These are phyloP conservation scores for Fistularia commersonii DNA, from an alignment of 2,797 vertebrate species.

Conservation along the genomic window DNA sequence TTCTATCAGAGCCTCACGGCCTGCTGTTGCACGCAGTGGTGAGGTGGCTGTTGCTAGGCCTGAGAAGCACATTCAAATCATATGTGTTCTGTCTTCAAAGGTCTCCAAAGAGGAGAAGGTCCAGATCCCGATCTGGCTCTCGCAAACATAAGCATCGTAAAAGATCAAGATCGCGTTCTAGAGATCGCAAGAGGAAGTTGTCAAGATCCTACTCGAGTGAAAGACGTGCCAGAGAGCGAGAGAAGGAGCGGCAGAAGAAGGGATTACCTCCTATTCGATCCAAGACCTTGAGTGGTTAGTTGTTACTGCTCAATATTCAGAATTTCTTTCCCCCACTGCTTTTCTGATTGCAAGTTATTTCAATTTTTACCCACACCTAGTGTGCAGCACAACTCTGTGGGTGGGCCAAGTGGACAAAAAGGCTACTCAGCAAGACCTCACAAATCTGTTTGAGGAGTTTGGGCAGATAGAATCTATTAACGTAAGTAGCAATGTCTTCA, in stretches of 20 bases:
- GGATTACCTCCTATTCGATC: conserved; percentile 93
- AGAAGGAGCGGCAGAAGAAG: conserved; percentile 96
- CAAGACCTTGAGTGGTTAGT: conserved; percentile 90
- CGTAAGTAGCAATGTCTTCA: conserved; percentile 73
- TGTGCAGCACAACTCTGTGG: conserved; percentile 98
- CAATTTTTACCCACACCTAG: conserved; percentile 58
- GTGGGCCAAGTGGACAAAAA: conserved; percentile 99
- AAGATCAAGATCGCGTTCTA: conserved; percentile 89
- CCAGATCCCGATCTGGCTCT: conserved; percentile 93
- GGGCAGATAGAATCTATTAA: conserved; percentile 99
- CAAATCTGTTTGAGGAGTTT: conserved; percentile 98
- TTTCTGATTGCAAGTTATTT: background rate
- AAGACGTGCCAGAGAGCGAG: conserved; percentile 88
- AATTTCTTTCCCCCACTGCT: background rate
- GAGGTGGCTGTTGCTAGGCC: background rate
- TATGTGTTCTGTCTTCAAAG: conserved; percentile 56
- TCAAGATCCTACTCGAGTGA: conserved; percentile 97
- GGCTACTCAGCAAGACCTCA: conserved; percentile 96
- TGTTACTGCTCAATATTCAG: background rate
- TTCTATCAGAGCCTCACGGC: background rate
- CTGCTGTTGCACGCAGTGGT: background rate
- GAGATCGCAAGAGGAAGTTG: conserved; percentile 93
- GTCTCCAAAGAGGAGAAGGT: conserved; percentile 93
- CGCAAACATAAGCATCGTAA: conserved; percentile 96
- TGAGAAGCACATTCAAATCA: background rate